These are phyloP conservation scores for Epizoanthus stellaris DNA, from an alignment of 92 coral and sea anemone species.

Conservation along the genomic window DNA sequence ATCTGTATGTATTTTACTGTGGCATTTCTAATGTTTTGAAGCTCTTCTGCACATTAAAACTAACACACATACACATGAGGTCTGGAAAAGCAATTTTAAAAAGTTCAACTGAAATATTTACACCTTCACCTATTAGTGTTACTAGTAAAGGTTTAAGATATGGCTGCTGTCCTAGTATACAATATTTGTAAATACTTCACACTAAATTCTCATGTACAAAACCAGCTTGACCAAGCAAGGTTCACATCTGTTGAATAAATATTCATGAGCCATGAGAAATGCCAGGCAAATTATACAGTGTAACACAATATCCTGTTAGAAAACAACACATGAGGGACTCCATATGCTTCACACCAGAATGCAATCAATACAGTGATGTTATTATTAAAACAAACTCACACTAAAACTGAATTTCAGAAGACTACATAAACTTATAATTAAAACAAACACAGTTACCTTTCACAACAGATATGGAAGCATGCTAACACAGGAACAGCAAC, in stretches of 20 bases:
- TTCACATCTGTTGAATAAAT: neutral
- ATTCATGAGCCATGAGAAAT: conserved; percentile 4
- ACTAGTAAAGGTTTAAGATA: no score
- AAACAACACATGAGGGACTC: neutral
- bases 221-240: neutral
- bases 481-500: neutral
- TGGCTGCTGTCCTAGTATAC: no score
- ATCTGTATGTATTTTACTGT: no score
- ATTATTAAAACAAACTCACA: neutral
- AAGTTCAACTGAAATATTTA: neutral
- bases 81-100: conserved; percentile 7
- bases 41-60: neutral
- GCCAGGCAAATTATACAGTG: neutral
- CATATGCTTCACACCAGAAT: neutral
- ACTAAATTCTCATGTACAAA: neutral
- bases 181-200: no score
- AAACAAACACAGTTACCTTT: neutral
- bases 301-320: conserved; percentile 3
- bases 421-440: neutral
- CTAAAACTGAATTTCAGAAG: neutral
- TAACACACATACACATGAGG: neutral
- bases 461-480: neutral
- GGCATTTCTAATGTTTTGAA: neutral
- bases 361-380: neutral
- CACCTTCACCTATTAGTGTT: no score